Base-by-base conservation (phyloP, 2,888 invertebrate genomes). In the Cheilosia pagana region DNA sequence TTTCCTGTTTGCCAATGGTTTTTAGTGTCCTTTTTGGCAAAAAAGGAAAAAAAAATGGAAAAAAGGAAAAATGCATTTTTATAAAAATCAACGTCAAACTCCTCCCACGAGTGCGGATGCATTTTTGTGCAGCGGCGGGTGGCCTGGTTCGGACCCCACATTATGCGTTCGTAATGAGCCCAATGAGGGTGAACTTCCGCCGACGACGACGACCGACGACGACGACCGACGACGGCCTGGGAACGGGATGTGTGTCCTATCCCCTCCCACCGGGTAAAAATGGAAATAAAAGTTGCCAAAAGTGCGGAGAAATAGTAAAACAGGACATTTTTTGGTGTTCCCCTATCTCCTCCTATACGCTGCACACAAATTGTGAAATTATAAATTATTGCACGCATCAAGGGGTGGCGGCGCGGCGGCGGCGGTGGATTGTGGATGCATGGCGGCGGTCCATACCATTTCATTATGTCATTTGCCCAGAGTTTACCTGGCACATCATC, bases 121-220 rank as follows among this genome's bases (percentile, higher is more conserved):
- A 83, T 67, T 82, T 82, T 77, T 48, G 53, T 78, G 70, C 79
- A 75, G 28, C 14, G 19, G 19, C 48, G 63, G 74, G 59, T 39
- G 68, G 62, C 43, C 35, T 48, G 31, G 6, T 25, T 63, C 14
- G 19, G 74, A 68, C 63, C 79, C 83, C 83, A 83, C 79, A 83
- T 83, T 83, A 75, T 83, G 83, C 83, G 83, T 83, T 83, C 70
- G 83, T 83, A 83, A 83, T 83, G 83, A 83, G 83, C 83, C 83
- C 83, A 79, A 83, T 83, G 83, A 83, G 83, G 79, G 79, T 79
- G 83, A 63, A 83, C 82, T 72, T 78, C 68, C 68, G 78, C 59
- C 52, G 72, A 45, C 41, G n/a, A n/a, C n/a, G n/a, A n/a, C 14
- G 41, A 41, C 41, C 35, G 35, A 35, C 35, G n/a, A n/a, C 35